These are phyloP conservation scores for Neostethus bicornis DNA, from an alignment of 2,797 vertebrate species.

Conservation along the genomic window DNA sequence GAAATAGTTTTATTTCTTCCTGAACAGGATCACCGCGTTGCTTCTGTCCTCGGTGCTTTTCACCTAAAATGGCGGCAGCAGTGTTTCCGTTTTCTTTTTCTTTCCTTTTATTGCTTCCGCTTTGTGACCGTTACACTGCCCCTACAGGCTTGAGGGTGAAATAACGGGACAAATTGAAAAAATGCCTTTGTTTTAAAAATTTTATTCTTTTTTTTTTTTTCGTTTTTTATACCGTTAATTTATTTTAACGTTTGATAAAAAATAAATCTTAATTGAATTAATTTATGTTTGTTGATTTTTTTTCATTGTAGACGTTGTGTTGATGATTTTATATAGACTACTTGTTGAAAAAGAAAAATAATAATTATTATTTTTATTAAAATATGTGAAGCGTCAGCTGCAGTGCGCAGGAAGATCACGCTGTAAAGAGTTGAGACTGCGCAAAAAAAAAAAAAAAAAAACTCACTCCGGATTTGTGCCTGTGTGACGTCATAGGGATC, in stretches of 20 bases:
- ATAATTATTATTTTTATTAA: not conserved
- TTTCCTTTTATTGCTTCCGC: slow-evolving; percentile 46
- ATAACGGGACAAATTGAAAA: too few species aligned
- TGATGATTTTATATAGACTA: not conserved
- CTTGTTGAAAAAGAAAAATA: slow-evolving; percentile 26
- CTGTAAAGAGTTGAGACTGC: slow-evolving; percentile 71
- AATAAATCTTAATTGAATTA: not conserved
- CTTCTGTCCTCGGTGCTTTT: slow-evolving; percentile 24
- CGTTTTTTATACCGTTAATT: not conserved
- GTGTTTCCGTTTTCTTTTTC: slow-evolving; percentile 52
- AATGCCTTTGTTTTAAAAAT: slow-evolving; percentile 28
- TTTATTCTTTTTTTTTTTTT: not conserved
- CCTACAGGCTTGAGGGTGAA: too few species aligned
- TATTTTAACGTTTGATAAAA: not conserved
- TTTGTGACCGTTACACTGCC: slow-evolving; percentile 16
- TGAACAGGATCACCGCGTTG: fast-evolving
- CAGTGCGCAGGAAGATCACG: slow-evolving; percentile 78
- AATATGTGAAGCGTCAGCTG: too few species aligned
- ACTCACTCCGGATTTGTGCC: slow-evolving; percentile 74
- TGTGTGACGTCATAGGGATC: slow-evolving; percentile 80
- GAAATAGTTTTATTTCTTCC: fast-evolving
- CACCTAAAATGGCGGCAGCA: slow-evolving; percentile 80
- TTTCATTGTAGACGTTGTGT: not conserved
- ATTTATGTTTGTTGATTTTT: fast-evolving
- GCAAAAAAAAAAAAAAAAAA: too few species aligned